Conservation (phyloP, 2,888 invertebrate genomes). For the Abscondita cerata region DNA sequence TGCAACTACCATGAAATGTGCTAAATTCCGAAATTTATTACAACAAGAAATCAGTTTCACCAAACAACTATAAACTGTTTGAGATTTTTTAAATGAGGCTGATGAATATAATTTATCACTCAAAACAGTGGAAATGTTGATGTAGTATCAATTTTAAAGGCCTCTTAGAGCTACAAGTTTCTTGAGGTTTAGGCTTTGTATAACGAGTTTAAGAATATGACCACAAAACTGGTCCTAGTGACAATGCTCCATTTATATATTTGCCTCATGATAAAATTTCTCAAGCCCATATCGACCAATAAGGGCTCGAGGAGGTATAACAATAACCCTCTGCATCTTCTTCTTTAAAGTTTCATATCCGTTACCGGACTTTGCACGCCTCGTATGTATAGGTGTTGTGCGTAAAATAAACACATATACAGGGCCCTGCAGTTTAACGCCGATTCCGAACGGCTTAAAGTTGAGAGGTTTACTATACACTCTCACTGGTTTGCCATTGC, state of each 20-base stretch:
- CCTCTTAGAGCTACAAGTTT: slow-evolving; percentile 31
- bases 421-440: too few relatives aligned
- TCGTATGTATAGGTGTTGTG: too few relatives aligned
- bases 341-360: too few relatives aligned
- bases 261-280: slow-evolving; percentile 33
- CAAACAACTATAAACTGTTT: not conserved
- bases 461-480: too few relatives aligned
- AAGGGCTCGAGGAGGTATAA: slow-evolving; percentile 23
- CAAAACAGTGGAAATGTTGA: not conserved
- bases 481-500: too few relatives aligned
- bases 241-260: too few relatives aligned
- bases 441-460: too few relatives aligned
- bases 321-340: slow-evolving; percentile 12
- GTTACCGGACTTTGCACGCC: too few relatives aligned
- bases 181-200: slow-evolving; percentile 31
- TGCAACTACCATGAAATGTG: too few relatives aligned
- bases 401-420: too few relatives aligned
- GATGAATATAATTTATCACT: not conserved
- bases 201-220: slow-evolving; percentile 20
- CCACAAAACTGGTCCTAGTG: too few relatives aligned
- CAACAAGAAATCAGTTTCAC: not conserved
- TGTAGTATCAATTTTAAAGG: slow-evolving; percentile 20
- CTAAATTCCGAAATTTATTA: not conserved
- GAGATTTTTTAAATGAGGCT: slow-evolving; percentile 3
- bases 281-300: slow-evolving; percentile 36